Conservation (phyloP, 2,888 invertebrate species). For the Xanthia togata region DNA sequence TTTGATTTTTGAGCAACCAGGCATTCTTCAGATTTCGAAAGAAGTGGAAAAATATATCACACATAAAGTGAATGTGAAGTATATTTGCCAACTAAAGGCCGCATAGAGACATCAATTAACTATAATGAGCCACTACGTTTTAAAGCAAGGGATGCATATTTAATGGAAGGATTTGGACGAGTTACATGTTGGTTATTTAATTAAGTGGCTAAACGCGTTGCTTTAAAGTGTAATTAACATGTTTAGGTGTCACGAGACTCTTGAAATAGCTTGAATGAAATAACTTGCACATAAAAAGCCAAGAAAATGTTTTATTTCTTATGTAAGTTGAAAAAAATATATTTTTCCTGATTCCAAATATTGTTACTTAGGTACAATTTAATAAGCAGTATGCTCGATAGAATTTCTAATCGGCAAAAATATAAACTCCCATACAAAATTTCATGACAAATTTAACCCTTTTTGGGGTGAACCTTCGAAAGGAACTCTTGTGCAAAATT, state of each 20-base stretch:
- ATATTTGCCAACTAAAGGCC: background rate
- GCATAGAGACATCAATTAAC: slow-evolving; percentile 30
- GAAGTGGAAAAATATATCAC: background rate
- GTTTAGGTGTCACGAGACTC: slow-evolving; percentile 10
- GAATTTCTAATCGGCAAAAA: too few species aligned
- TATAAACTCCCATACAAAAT: background rate
- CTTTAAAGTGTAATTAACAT: slow-evolving; percentile 40
- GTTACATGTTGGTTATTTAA: slow-evolving; percentile 57
- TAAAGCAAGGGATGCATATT: slow-evolving; percentile 45
- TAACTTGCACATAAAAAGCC: background rate
- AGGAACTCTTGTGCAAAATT: background rate
- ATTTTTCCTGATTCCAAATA: background rate
- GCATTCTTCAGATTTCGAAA: background rate
- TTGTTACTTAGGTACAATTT: background rate
- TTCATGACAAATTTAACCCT: background rate
- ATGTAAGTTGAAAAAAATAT: background rate
- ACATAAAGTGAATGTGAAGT: background rate
- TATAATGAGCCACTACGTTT: slow-evolving; percentile 29
- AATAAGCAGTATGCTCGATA: too few species aligned
- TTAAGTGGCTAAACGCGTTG: slow-evolving; percentile 52
- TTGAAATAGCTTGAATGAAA: background rate
- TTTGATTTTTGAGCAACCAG: too few species aligned
- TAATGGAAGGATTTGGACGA: slow-evolving; percentile 47
- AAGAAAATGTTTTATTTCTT: background rate
- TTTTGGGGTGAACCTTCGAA: background rate